Evolutionary conservation across 2,888 invertebrate species (phyloP), one percentile per base, ranked within the genome.

Genomic region (Spilarctia lutea): DNA sequence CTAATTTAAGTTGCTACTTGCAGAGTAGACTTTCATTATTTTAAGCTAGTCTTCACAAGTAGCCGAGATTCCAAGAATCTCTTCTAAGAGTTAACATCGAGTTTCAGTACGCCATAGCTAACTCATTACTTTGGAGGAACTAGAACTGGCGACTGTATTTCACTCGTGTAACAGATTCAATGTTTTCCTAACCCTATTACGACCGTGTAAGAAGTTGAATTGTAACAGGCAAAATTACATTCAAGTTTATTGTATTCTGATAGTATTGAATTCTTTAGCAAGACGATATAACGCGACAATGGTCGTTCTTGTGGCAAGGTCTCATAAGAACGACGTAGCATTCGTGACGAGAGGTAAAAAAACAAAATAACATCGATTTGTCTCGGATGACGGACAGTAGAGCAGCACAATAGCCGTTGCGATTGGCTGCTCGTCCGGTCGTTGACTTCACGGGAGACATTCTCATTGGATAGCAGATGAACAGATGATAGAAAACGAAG

Each of bases 301-400:
- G 48, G 20, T 48, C 48, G 48, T 30, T 30, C 42, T 18, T 39
- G 60, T 42, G 35, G 8, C 30, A 71, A 71, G 42, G 24, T 45
- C 30, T 48, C 24, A 33, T 63, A 71, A 63, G 85, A 87, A 84
- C 86, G 85, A 88, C 86, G 86, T 85, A 85, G 84, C 83, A 82
- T 79, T 88, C 90, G 90, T 92, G 91, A 90, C 86, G 84, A 85
- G 84, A 86, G 42, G 68, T 65, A 88, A 90, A 91, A 84, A 86
- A 90, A 80, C 81, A 81, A 82, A 86, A 91, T 88, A 89, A 88
- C 89, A 86, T 85, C 89, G 89, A 94, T 94, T 94, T 89, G 94
- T 94, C 90, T 90, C 92, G 92, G 91, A 90, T 92, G 92, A 91
- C 89, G 90, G 88, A 85, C 87, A 87, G 85, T 87, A 85, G 90